phyloP scores from a whole-genome alignment of 2,113 vertebrate genomes.

The Ammospiza nelsoni region DNA sequence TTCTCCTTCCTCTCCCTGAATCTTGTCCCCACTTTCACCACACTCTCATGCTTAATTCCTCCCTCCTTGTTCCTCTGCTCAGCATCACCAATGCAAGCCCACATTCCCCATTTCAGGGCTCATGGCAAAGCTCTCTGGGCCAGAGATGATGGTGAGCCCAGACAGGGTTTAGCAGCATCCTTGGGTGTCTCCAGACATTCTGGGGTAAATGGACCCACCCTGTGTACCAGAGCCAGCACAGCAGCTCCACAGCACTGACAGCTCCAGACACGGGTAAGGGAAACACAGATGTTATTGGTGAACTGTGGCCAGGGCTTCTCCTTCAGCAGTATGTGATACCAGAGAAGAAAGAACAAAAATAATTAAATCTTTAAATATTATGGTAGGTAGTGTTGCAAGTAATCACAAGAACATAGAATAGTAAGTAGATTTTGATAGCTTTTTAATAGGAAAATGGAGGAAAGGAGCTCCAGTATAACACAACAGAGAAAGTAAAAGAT shows the following conservation, averaged over 20 bases:
- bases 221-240: background rate
- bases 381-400: background rate
- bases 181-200: background rate
- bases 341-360: background rate
- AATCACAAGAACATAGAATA: constrained; percentile 26
- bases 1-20: background rate
- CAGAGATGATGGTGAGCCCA: background rate
- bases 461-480: background rate
- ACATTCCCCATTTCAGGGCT: background rate
- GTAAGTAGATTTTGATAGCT: background rate
- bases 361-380: background rate
- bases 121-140: background rate
- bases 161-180: background rate
- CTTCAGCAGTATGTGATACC: background rate
- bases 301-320: background rate
- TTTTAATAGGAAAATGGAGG: constrained; percentile 38
- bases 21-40: background rate
- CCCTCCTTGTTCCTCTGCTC: background rate
- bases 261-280: background rate
- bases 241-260: background rate
- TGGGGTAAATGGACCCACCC: background rate
- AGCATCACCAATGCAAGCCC: background rate
- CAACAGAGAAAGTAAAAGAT: constrained; percentile 18
- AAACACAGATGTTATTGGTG: background rate
- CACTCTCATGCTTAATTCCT: background rate